Evolutionary conservation across 2,888 invertebrate genomes (phyloP).

Genomic region (Noctua fimbriata): DNA sequence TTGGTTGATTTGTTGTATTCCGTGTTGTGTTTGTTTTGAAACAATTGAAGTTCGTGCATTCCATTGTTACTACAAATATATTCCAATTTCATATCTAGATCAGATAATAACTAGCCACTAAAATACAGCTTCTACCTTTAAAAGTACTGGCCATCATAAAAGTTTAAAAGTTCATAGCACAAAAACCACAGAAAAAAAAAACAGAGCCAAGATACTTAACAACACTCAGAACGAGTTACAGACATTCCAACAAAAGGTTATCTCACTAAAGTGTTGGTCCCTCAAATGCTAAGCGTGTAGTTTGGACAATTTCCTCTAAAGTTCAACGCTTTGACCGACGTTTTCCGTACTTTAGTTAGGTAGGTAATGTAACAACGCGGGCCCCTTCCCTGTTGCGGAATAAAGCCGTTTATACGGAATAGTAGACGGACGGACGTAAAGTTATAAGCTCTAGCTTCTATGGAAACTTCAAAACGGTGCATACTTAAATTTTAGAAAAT

Average conservation of each 20-base stretch:
- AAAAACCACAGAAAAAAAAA: conserved; percentile 36
- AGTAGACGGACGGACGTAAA: conserved; percentile 65
- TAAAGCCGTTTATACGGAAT: conserved; percentile 72
- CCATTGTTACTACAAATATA: neutral
- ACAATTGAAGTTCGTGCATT: neutral
- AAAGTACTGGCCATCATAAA: conserved; percentile 4
- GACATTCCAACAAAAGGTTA: conserved; percentile 74
- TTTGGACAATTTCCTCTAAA: conserved; percentile 75
- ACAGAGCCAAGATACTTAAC: conserved; percentile 47
- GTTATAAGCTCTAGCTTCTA: conserved; percentile 59
- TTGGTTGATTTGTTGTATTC: neutral
- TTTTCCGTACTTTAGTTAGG: conserved; percentile 73
- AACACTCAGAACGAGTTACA: conserved; percentile 60
- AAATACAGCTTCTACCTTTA: conserved; percentile 3
- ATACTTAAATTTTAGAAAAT: neutral
- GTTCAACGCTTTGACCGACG: conserved; percentile 74
- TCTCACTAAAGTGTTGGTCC: conserved; percentile 68
- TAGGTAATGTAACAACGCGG: conserved; percentile 69
- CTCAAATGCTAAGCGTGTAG: conserved; percentile 72
- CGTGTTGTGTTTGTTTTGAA: neutral
- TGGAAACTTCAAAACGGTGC: neutral
- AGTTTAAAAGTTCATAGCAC: conserved; percentile 3
- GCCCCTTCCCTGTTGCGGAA: conserved; percentile 73
- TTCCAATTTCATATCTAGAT: conserved; percentile 2
- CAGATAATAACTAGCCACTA: neutral